Conservation (phyloP, 2,888 invertebrate species). For the Eupelmus urozonus region DNA sequence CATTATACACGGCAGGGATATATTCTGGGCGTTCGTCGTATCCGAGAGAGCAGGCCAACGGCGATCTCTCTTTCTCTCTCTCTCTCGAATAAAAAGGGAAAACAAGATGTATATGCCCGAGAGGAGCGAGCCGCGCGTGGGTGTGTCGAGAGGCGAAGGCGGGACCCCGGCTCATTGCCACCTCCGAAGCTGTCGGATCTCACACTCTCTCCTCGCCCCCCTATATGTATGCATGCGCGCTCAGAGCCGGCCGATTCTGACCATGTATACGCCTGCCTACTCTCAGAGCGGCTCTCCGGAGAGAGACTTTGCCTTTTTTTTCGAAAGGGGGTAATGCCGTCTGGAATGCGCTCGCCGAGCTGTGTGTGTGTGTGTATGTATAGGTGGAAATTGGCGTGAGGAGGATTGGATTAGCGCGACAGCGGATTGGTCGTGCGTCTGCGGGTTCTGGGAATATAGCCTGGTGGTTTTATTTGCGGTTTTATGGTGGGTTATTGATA, state of each 20-base stretch:
- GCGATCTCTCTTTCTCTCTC: too few species aligned
- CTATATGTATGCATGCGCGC: not conserved
- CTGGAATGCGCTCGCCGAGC: too few species aligned
- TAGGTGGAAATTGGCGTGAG: too few species aligned
- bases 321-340: not conserved
- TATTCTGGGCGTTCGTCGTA: conserved; percentile 58
- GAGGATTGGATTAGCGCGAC: too few species aligned
- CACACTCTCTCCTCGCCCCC: conserved; percentile 65
- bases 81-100: conserved; percentile 71
- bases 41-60: too few species aligned
- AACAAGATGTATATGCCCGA: conserved; percentile 64
- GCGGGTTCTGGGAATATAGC: too few species aligned
- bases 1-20: conserved; percentile 66
- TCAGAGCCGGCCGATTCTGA: not conserved
- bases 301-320: not conserved
- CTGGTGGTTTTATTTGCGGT: too few species aligned
- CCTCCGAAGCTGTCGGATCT: conserved; percentile 75
- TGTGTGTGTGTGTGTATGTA: too few species aligned
- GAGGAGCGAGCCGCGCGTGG: conserved; percentile 66
- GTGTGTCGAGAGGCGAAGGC: conserved; percentile 74
- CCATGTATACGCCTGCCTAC: not conserved
- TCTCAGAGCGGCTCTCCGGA: not conserved
- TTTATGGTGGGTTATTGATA: too few species aligned
- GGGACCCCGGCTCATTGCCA: conserved; percentile 74
- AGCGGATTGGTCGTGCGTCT: too few species aligned